Conservation (phyloP, 1,140 invertebrate genomes). For the Calosoma granatense region DNA sequence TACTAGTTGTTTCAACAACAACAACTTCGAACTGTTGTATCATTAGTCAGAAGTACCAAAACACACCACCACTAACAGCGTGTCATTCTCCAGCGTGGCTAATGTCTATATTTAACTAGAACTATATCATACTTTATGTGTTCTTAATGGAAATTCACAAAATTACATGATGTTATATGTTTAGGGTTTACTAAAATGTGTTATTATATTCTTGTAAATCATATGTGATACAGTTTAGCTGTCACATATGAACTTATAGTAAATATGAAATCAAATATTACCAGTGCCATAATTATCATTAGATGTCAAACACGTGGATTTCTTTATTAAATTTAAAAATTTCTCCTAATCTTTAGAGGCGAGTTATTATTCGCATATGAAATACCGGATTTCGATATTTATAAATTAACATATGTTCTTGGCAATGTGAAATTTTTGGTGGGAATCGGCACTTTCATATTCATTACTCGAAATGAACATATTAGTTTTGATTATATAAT, state of each 20-base stretch:
- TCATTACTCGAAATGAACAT: too few relatives aligned
- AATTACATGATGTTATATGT: background rate
- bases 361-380: too few relatives aligned
- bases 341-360: too few relatives aligned
- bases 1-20: background rate
- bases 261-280: background rate
- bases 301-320: background rate
- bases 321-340: background rate
- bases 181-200: background rate
- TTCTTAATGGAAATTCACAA: background rate
- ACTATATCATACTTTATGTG: background rate
- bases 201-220: background rate
- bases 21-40: too few relatives aligned
- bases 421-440: too few relatives aligned
- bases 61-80: too few relatives aligned
- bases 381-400: too few relatives aligned
- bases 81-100: background rate
- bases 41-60: too few relatives aligned
- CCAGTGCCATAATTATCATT: background rate
- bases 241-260: background rate
- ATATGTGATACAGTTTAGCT: background rate
- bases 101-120: background rate
- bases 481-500: too few relatives aligned
- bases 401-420: too few relatives aligned
- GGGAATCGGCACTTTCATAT: too few relatives aligned